Evolutionary conservation across 2,113 vertebrate genomes (phyloP).

Genomic region (Dermatemys mawii): DNA sequence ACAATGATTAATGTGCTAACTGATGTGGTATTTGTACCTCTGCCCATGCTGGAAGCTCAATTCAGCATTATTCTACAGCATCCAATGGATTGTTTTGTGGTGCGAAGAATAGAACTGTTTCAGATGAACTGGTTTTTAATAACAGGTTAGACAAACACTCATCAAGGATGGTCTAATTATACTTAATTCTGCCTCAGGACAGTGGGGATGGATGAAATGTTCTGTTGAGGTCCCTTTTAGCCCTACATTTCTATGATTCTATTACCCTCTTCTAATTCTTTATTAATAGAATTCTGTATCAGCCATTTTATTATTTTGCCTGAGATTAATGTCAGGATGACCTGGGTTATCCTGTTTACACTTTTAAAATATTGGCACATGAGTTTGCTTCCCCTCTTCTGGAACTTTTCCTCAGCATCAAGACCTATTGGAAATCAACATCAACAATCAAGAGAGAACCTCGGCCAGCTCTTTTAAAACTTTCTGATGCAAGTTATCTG

Average conservation of each 20-base stretch:
- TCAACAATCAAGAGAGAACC: not conserved
- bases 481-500: not conserved
- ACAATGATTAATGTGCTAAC: not conserved
- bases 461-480: not conserved
- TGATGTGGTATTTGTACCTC: not conserved
- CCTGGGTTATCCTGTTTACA: not conserved
- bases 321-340: not conserved
- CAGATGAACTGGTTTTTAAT: not conserved
- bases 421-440: not conserved
- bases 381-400: not conserved
- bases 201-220: too few species aligned
- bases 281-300: not conserved
- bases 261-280: not conserved
- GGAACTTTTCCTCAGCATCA: not conserved
- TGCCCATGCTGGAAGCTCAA: not conserved
- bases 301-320: not conserved
- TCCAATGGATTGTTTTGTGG: fast-evolving
- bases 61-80: not conserved
- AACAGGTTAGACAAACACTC: too few species aligned
- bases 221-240: too few species aligned
- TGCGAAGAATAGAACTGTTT: not conserved
- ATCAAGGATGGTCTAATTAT: too few species aligned
- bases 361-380: not conserved
- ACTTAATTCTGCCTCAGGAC: too few species aligned
- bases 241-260: too few species aligned